A percentile compares a stretch with the other conserved stretches of the same genome.
Conservation (phyloP, 1,140 invertebrate genomes). For the Penaeus chinensis region DNA sequence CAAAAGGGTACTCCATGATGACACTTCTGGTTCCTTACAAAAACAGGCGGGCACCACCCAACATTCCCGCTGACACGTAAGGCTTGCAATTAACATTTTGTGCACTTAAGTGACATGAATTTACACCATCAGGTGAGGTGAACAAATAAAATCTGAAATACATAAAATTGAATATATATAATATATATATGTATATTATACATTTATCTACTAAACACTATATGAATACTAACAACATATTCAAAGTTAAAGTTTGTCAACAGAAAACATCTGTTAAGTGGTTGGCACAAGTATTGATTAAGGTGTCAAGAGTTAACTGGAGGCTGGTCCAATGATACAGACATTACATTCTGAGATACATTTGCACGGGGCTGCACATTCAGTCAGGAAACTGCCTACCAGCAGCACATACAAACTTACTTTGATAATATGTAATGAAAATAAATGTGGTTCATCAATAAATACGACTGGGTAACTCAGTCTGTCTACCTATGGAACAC, state of each 20-base stretch:
- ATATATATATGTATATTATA: constrained; percentile 61
- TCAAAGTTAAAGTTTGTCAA: constrained; percentile 57
- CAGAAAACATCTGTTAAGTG: constrained; percentile 58
- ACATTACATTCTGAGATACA: constrained; percentile 39
- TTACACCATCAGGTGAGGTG: constrained; percentile 59
- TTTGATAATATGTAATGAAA: constrained; percentile 60
- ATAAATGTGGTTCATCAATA: constrained; percentile 61
- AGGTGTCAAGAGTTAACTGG: constrained; percentile 49
- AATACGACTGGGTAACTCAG: constrained; percentile 41
- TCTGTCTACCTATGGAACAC: constrained; percentile 56
- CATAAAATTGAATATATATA: constrained; percentile 61
- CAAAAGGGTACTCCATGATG: constrained; percentile 5
- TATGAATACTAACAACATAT: constrained; percentile 60
- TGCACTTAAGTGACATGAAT: constrained; percentile 60
- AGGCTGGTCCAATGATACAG: constrained; percentile 38
- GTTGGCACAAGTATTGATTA: constrained; percentile 61
- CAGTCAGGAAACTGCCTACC: constrained; percentile 45
- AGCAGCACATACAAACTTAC: constrained; percentile 59
- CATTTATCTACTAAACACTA: constrained; percentile 61
- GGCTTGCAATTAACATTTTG: constrained; percentile 59
- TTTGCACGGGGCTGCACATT: constrained; percentile 47
- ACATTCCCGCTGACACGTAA: constrained; percentile 54
- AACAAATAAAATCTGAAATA: constrained; percentile 62
- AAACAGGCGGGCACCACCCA: constrained; percentile 32
- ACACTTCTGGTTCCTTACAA: constrained; percentile 8